Base-by-base conservation (phyloP, 2,797 vertebrate genomes). In the Cephalopachus bancanus region DNA sequence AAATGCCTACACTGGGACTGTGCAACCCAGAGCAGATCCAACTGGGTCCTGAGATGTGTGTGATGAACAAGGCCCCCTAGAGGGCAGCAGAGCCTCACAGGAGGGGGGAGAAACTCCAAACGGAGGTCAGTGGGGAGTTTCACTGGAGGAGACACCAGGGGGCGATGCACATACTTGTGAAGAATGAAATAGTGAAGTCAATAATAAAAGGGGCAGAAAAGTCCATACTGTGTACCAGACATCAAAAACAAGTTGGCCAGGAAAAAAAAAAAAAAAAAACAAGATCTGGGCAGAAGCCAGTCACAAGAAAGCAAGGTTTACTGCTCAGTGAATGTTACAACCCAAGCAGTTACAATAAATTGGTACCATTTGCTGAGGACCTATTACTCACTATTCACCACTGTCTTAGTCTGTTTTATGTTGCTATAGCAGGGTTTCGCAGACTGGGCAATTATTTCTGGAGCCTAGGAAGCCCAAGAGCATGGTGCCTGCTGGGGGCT, bases 1-100 rank as follows among this genome's bases (percentile, higher is more conserved):
- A 20, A 49, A 28, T 3, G 33, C 59, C 57, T 26, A 53, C 10
- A 4, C 44, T 17, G 53, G 55, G 44, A 16, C 44, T 10, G 10
- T 2, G 19, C 7, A 1, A 75, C 49, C 33, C 28, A 64, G 37
- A 1, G 15, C 33, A 6, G 11, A 14, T 28, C 44, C 3, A 26
- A 26, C 14, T 0, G 22, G 30, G 15, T 30, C 51, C 55, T 67
- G 26, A 67, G 49, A 57, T 4, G 6, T 15, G 8, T n/a, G 44
- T 80, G 84, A 74, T 22, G 26, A 92, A 10, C 60, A 86, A n/a
- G 81, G 74, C 62, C 94, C 97, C 95, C 93, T 94, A 97, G 97
- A 83, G 97, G 96, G 96, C 96, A 97, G 97, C 96, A 98, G 78
- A 97, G 79, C 17, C 89, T 81, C 64, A 57, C 33, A 44, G 37